Percentiles rank a stretch among this genome's conserved stretches.
Conservation (phyloP, 2,888 invertebrate genomes). For the Neoascia interrupta region DNA sequence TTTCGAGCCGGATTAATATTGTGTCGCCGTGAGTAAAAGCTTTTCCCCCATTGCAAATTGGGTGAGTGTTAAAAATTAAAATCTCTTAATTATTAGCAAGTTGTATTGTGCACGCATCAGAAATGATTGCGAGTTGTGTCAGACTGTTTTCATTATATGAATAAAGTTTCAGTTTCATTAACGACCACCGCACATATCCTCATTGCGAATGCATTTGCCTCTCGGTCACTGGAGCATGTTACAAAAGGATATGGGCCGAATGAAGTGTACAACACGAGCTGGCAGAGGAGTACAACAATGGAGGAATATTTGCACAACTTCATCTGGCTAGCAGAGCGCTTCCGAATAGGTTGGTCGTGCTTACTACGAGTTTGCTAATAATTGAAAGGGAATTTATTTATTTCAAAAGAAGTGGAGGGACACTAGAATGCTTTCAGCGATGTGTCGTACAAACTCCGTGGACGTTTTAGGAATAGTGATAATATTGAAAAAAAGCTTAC, state of each 20-base stretch:
- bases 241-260: slow-evolving; percentile 3
- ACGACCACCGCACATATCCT: slow-evolving; percentile 7
- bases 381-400: slow-evolving; percentile 8
- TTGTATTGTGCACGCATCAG: background rate
- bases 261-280: too few relatives aligned
- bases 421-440: background rate
- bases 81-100: background rate
- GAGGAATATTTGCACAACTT: background rate
- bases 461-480: background rate
- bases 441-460: background rate
- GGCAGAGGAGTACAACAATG: too few relatives aligned
- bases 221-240: background rate
- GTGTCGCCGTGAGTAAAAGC: too few relatives aligned
- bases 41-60: too few relatives aligned
- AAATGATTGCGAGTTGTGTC: background rate
- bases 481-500: background rate
- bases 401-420: background rate
- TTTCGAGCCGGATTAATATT: too few relatives aligned
- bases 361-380: background rate
- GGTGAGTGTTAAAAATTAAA: too few relatives aligned
- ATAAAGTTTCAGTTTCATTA: slow-evolving; percentile 3
- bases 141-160: background rate
- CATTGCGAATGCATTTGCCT: slow-evolving; percentile 19
- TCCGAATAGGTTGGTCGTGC: background rate
- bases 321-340: background rate